A percentile compares a stretch with the other conserved stretches of the same genome.
These are phyloP conservation scores for Euwallacea similis DNA, from an alignment of 1,140 invertebrate species.

Conservation along the genomic window DNA sequence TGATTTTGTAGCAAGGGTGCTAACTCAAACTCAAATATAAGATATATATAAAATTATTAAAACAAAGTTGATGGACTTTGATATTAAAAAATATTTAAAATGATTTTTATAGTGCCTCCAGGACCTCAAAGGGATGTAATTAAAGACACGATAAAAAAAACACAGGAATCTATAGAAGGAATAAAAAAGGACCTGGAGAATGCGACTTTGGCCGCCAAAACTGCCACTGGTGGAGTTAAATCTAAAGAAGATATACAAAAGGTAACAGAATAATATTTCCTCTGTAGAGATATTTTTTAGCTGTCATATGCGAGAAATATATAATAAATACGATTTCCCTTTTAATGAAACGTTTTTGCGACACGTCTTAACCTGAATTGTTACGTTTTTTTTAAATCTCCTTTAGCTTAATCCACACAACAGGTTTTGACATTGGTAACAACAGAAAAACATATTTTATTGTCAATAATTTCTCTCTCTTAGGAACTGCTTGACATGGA, in stretches of 20 bases:
- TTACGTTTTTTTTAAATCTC: too few relatives aligned
- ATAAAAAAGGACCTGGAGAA: conserved; percentile 66
- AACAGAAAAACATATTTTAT: background rate
- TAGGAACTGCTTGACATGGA: conserved; percentile 87
- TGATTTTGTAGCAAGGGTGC: background rate
- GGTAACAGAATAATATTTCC: conserved; percentile 55
- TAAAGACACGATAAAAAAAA: conserved; percentile 72
- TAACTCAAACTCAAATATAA: background rate
- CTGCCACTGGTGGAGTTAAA: conserved; percentile 43
- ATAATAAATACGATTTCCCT: too few relatives aligned
- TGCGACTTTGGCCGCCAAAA: conserved; percentile 39
- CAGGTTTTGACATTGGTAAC: background rate
- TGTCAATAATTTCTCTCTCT: background rate
- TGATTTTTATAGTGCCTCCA: conserved; percentile 51
- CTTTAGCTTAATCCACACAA: background rate
- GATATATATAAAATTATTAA: background rate
- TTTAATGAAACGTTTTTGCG: too few relatives aligned
- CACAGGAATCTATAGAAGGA: conserved; percentile 76
- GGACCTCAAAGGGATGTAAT: conserved; percentile 68
- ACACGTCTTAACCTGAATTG: too few relatives aligned
- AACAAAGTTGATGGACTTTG: background rate
- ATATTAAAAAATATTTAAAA: background rate
- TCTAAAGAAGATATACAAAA: conserved; percentile 53
- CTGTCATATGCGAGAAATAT: too few relatives aligned
- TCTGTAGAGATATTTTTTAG: conserved; percentile 11